Evolutionary conservation across 1,140 invertebrate species (phyloP).

Genomic region (Phortica variegata): DNA sequence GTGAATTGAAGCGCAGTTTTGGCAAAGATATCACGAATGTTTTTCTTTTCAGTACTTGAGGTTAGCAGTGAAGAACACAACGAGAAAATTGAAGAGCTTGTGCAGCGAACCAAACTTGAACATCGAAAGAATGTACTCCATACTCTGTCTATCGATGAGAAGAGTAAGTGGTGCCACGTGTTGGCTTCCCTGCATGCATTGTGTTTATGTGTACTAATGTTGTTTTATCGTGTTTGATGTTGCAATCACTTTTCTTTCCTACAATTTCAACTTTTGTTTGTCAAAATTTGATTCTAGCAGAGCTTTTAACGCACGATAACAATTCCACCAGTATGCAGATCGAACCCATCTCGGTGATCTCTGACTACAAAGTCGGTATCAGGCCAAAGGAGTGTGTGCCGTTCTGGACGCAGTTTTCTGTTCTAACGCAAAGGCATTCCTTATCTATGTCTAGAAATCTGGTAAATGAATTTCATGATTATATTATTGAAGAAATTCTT

Average conservation of each 20-base stretch:
- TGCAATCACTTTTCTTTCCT: conserved; percentile 6
- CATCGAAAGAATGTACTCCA: too few species aligned
- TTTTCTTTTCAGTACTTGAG: conserved; percentile 30
- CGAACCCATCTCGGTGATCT: not conserved
- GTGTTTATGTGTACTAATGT: conserved; percentile 2
- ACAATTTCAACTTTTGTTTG: conserved; percentile 26
- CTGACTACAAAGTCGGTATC: too few species aligned
- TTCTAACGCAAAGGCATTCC: conserved; percentile 29
- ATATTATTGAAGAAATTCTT: not conserved
- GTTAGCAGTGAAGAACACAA: conserved; percentile 37
- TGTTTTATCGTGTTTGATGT: conserved; percentile 4
- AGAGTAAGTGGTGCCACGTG: conserved; percentile 30
- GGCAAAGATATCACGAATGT: not conserved
- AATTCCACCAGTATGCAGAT: conserved; percentile 9
- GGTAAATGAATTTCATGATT: conserved; percentile 16
- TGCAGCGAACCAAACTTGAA: too few species aligned
- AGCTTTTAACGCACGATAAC: too few species aligned
- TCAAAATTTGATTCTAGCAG: conserved; percentile 36
- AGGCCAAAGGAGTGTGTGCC: conserved; percentile 37
- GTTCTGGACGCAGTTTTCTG: conserved; percentile 33
- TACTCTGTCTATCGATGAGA: conserved; percentile 26
- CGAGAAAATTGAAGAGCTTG: conserved; percentile 27
- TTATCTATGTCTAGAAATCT: conserved; percentile 34
- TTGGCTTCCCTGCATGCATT: not conserved
- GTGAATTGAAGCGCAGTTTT: not conserved